These are phyloP conservation scores for Xerus rutilus DNA, from an alignment of 2,797 vertebrate genomes.

Conservation along the genomic window DNA sequence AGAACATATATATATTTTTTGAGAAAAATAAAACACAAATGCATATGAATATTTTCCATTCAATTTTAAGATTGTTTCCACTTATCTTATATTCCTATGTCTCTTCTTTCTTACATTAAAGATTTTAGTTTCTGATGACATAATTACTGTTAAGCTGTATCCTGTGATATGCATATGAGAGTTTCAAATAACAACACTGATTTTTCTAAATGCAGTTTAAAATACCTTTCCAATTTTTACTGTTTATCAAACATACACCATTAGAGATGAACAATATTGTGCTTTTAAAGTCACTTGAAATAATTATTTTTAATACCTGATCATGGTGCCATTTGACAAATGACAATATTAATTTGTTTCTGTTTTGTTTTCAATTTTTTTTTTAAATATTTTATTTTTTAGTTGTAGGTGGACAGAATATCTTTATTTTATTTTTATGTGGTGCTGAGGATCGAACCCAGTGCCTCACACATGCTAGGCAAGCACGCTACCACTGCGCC, in stretches of 20 bases:
- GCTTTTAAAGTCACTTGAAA: conserved; percentile 49
- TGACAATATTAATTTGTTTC: background rate
- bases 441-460: no score
- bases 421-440: no score
- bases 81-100: background rate
- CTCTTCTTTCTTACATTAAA: background rate
- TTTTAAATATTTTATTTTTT: no score
- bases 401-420: no score
- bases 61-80: conserved; percentile 5
- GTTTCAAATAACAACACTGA: conserved; percentile 14
- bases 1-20: background rate
- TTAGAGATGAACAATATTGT: background rate
- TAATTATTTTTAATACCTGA: background rate
- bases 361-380: conserved; percentile 8
- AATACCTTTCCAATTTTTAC: conserved; percentile 9
- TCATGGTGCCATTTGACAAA: background rate
- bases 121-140: background rate
- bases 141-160: background rate
- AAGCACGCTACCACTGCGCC: no score
- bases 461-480: no score
- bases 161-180: background rate
- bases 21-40: background rate
- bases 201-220: conserved; percentile 9
- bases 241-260: background rate
- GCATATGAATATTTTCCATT: background rate